Evolutionary conservation across 2,113 vertebrate genomes (phyloP), one percentile per base, ranked within the genome.

Genomic region (Cyprinodon variegatus): DNA sequence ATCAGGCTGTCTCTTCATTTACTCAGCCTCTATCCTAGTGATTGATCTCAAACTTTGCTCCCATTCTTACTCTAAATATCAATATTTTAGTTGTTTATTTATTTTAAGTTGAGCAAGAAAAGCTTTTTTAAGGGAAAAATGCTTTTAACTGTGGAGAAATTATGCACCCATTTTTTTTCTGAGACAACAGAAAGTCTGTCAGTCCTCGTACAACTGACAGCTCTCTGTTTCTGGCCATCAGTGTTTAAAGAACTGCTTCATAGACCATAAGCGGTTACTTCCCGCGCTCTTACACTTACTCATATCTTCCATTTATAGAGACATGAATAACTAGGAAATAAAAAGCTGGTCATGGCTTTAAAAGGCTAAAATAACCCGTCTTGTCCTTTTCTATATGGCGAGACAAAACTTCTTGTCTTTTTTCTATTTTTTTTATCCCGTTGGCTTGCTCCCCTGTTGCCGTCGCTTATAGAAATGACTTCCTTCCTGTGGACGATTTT

Each of bases 401-500:
- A 86, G 78, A 80, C 83, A 81, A n/a, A 22, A 83, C 87, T 86
- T 85, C 76, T 83, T 88, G 62, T 90, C 91, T 84, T 61, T 74
- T 83, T 86, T 89, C 79, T 74, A n/a, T 67, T 72, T 85, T 85
- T 70, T 93, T 93, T 90, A 92, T 93, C 84, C 68, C 81, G 36
- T n/a, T 50, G 72, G 76, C 88, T 86, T 69, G 65, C 86, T 94
- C 92, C 91, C 90, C 83, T 71, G 88, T 70, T 91, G 87, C 83
- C 76, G 64, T 76, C 81, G 68, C 86, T 76, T 86, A 85, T 76
- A 88, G 74, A 94, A 94, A 95, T 92, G 77, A 94, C 88, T 95
- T 95, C 93, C 94, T 95, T 95, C 93, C 93, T 92, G 90, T 84
- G 77, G 71, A 76, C 87, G 90, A 90, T 92, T 93, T 93, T 92